Conservation (phyloP, 37 sponge, comb jelly and placozoan genomes). For the Amphimedon queenslandica region DNA sequence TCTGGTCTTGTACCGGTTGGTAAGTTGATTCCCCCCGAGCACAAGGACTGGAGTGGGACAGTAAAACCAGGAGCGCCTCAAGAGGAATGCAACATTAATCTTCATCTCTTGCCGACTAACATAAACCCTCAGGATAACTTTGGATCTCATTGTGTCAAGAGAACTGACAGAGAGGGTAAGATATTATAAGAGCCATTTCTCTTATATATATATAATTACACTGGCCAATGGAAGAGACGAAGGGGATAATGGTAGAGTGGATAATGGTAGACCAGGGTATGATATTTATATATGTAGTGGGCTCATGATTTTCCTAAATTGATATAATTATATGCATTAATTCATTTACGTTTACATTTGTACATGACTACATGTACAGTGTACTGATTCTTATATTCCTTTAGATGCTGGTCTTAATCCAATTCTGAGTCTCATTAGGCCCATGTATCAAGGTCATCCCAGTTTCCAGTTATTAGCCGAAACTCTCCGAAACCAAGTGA, state of each 20-base stretch:
- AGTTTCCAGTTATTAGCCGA: slow-evolving; percentile 65
- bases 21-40: slow-evolving; percentile 17
- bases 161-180: slow-evolving; percentile 53
- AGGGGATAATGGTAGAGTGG: background rate
- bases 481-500: slow-evolving; percentile 61
- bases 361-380: no score
- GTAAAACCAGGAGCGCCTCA: background rate
- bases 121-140: slow-evolving; percentile 25
- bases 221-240: background rate
- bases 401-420: slow-evolving; percentile 61
- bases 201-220: slow-evolving; percentile 1
- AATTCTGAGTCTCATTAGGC: slow-evolving; percentile 38
- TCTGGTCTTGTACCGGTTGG: slow-evolving; percentile 62
- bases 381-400: no score
- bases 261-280: background rate
- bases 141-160: slow-evolving; percentile 12
- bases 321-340: no score
- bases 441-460: slow-evolving; percentile 46
- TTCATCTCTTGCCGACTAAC: slow-evolving; percentile 53
- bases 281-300: background rate
- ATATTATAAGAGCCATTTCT: background rate
- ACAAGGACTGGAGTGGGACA: slow-evolving; percentile 1
- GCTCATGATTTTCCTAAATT: no score
- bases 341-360: no score
- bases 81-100: slow-evolving; percentile 39